Conservation (phyloP, 2,797 vertebrate genomes). For the Phrynocephalus guinanensis region DNA sequence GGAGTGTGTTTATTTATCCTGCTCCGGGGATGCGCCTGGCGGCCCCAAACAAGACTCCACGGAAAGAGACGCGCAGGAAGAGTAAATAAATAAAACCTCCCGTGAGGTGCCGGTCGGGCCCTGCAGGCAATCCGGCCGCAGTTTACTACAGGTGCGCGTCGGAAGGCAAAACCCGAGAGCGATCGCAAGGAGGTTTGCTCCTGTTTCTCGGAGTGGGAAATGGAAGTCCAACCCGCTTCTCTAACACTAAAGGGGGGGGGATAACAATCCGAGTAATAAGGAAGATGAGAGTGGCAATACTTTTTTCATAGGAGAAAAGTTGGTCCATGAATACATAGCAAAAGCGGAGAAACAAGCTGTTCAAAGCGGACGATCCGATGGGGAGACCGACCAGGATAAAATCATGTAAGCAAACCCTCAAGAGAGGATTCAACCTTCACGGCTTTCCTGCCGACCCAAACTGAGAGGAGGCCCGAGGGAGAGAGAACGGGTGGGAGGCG, state of each 20-base stretch:
- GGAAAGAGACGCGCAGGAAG: not conserved
- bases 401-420: too few relatives aligned
- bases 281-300: too few relatives aligned
- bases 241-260: not conserved
- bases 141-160: constrained; percentile 23
- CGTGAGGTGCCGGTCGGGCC: not conserved
- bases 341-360: not conserved
- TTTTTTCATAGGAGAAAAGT: too few relatives aligned
- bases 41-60: not conserved
- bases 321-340: not conserved
- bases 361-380: not conserved
- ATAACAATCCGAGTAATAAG: not conserved
- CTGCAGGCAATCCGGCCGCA: not conserved
- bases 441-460: not conserved
- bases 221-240: too few relatives aligned
- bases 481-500: not conserved
- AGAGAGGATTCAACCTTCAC: not conserved
- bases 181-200: too few relatives aligned
- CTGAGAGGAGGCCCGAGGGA: not conserved
- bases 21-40: too few relatives aligned
- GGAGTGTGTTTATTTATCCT: not conserved
- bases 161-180: not conserved
- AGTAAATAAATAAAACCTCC: not conserved
- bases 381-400: too few relatives aligned
- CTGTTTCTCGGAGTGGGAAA: too few relatives aligned